A percentile compares a stretch with the other conserved stretches of the same genome.
Conservation (phyloP, 2,888 invertebrate genomes). For the Schizaphis graminum region DNA sequence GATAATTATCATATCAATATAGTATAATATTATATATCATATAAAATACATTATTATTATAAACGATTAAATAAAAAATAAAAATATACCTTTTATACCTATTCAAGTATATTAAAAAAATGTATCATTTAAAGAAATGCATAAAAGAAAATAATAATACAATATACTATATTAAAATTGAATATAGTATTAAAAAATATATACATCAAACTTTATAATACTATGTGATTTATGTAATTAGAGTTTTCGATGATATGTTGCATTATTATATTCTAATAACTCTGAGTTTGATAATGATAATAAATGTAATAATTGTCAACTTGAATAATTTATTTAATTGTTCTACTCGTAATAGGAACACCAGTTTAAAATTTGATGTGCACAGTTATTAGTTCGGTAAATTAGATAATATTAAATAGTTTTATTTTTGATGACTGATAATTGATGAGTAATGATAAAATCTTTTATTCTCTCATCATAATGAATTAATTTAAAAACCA, state of each 20-base stretch:
- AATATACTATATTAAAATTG: neutral
- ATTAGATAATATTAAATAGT: neutral
- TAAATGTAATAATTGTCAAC: neutral
- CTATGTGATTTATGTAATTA: neutral
- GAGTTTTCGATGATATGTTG: neutral
- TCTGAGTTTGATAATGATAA: neutral
- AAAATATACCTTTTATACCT: neutral
- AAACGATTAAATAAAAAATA: neutral
- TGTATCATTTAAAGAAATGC: neutral
- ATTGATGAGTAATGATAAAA: neutral
- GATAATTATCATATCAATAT: neutral
- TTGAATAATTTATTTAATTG: neutral
- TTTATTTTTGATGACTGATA: neutral
- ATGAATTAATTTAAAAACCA: neutral
- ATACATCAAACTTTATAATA: neutral
- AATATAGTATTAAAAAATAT: neutral
- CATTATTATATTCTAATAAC: neutral
- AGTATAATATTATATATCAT: neutral
- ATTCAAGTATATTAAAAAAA: neutral
- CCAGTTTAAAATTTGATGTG: neutral
- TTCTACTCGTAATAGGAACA: neutral
- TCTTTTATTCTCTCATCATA: neutral
- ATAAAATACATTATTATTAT: neutral
- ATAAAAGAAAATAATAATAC: neutral
- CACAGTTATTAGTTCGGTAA: neutral